phyloP scores from a whole-genome alignment of 2,888 invertebrate genomes.

The Pyrrhosoma nymphula region DNA sequence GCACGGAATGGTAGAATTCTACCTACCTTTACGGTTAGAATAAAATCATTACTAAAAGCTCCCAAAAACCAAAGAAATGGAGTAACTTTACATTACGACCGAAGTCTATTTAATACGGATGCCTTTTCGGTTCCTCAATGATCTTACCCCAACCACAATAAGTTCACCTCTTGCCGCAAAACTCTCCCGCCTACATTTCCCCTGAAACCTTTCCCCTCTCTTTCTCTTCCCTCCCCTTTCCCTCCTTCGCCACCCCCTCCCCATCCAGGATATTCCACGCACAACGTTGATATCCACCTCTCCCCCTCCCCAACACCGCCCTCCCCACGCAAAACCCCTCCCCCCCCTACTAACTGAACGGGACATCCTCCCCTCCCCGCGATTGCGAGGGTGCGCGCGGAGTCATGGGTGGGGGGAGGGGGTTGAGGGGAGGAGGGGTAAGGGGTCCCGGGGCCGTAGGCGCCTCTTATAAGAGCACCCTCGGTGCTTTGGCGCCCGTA shows the following conservation, averaged over 20 bases:
- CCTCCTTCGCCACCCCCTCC: not conserved
- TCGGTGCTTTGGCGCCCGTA: slow-evolving; percentile 49
- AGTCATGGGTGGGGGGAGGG: not conserved
- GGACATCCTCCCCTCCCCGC: not conserved
- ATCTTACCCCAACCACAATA: too few relatives aligned
- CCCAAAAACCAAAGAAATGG: too few relatives aligned
- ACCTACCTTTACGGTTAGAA: too few relatives aligned
- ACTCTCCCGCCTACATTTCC: not conserved
- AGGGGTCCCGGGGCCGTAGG: not conserved
- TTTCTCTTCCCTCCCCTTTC: not conserved
- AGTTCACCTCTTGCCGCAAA: not conserved
- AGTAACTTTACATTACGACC: too few relatives aligned
- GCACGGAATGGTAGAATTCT: too few relatives aligned
- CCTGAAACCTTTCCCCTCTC: not conserved
- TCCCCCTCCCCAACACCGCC: too few relatives aligned
- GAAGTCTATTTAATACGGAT: too few relatives aligned
- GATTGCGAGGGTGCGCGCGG: not conserved
- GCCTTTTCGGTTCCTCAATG: too few relatives aligned
- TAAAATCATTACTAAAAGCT: too few relatives aligned
- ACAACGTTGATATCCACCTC: not conserved
- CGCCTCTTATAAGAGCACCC: slow-evolving; percentile 63
- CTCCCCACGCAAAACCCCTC: not conserved
- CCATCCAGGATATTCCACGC: not conserved
- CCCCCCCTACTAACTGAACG: not conserved
- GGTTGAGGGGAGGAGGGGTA: not conserved